These are phyloP conservation scores for Ochlodes sylvanus DNA, from an alignment of 2,888 invertebrate species.

Conservation along the genomic window DNA sequence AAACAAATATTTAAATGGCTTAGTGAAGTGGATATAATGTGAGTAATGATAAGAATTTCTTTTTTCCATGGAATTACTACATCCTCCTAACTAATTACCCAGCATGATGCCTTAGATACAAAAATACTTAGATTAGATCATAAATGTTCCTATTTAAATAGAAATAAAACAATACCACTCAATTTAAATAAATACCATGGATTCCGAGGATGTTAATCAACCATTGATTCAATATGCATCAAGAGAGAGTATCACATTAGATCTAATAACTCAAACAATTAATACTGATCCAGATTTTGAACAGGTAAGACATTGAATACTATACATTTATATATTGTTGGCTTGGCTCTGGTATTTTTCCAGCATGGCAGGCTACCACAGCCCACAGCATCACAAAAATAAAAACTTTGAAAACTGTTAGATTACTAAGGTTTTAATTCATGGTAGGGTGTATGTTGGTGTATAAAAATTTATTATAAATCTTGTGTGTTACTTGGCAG, in stretches of 20 bases:
- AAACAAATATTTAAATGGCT: not conserved
- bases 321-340: too few relatives aligned
- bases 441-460: too few relatives aligned
- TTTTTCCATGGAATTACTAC: too few relatives aligned
- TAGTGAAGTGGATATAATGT: not conserved
- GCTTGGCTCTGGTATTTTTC: too few relatives aligned
- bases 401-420: too few relatives aligned
- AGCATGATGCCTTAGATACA: not conserved
- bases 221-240: conserved; percentile 69
- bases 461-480: too few relatives aligned
- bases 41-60: not conserved
- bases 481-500: too few relatives aligned
- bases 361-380: too few relatives aligned
- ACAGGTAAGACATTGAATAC: conserved; percentile 59
- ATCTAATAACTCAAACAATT: conserved; percentile 58
- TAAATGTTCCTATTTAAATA: too few relatives aligned
- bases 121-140: not conserved
- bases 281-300: conserved; percentile 70
- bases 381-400: too few relatives aligned
- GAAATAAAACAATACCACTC: too few relatives aligned
- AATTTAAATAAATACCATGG: conserved; percentile 50
- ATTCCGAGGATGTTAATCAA: conserved; percentile 69
- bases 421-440: too few relatives aligned
- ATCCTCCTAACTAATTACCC: not conserved
- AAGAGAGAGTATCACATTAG: conserved; percentile 50